These are phyloP conservation scores for Fulica atra DNA, from an alignment of 2,113 vertebrate genomes.

Conservation along the genomic window DNA sequence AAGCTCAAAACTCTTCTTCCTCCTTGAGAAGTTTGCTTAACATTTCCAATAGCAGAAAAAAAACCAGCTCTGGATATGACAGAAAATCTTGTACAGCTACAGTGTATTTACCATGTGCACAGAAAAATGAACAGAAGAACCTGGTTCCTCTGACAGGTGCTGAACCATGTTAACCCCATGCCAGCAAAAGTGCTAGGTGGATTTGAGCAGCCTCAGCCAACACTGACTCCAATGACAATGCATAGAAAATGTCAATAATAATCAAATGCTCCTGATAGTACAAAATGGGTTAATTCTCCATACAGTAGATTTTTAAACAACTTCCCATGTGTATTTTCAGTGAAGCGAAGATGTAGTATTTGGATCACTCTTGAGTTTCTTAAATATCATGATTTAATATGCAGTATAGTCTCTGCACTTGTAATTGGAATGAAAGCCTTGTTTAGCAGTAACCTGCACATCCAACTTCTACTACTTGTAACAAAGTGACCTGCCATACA, in stretches of 20 bases:
- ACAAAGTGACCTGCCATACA: neutral
- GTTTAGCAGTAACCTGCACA: neutral
- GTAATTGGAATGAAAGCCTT: neutral
- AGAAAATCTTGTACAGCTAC: neutral
- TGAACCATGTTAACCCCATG: constrained; percentile 23
- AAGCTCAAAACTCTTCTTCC: constrained; percentile 38
- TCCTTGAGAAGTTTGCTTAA: constrained; percentile 35
- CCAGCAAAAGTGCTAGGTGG: constrained; percentile 46
- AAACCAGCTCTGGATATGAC: neutral
- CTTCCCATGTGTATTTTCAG: neutral
- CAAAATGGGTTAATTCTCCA: constrained; percentile 51
- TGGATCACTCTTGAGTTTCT: neutral
- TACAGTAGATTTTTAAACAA: constrained; percentile 17
- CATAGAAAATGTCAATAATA: constrained; percentile 53
- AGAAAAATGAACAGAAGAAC: constrained; percentile 22
- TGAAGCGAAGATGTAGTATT: neutral
- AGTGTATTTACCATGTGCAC: neutral
- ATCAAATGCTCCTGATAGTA: constrained; percentile 55
- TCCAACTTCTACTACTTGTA: neutral
- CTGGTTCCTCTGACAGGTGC: constrained; percentile 41
- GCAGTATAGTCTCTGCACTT: neutral
- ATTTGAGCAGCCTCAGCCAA: constrained; percentile 51
- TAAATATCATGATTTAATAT: neutral
- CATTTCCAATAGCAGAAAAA: neutral
- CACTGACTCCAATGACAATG: constrained; percentile 40